phyloP scores from a whole-genome alignment of 2,113 vertebrate genomes.

The Anoplopoma fimbria region DNA sequence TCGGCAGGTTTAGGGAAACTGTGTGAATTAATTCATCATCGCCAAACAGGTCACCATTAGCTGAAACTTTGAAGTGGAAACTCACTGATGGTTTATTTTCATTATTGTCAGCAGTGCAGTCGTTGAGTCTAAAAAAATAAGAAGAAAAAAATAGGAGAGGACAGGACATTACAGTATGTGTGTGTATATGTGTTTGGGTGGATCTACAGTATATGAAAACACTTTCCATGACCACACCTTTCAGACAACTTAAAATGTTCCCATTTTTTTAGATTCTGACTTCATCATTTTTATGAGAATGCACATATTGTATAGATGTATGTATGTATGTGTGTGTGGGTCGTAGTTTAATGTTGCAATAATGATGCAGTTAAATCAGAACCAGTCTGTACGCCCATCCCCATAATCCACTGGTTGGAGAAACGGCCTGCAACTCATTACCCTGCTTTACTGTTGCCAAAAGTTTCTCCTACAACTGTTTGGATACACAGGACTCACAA shows the following conservation, averaged over 20 bases:
- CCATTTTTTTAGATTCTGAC: conserved; percentile 22
- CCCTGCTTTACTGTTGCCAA: conserved; percentile 47
- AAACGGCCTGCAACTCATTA: conserved; percentile 64
- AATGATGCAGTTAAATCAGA: conserved; percentile 50
- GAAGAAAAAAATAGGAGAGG: background rate
- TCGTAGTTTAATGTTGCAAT: conserved; percentile 29
- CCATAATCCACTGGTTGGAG: conserved; percentile 47
- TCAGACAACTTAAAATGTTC: conserved; percentile 52
- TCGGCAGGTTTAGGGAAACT: conserved; percentile 25
- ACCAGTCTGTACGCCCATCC: conserved; percentile 49
- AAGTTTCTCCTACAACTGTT: conserved; percentile 46
- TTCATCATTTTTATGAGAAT: conserved; percentile 16
- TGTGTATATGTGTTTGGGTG: conserved; percentile 39
- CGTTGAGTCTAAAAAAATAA: background rate
- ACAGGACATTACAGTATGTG: conserved; percentile 19
- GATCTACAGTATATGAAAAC: conserved; percentile 44
- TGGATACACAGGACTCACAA: conserved; percentile 17
- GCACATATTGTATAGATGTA: background rate
- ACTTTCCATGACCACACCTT: conserved; percentile 70
- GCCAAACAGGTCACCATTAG: conserved; percentile 26
- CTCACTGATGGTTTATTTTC: conserved; percentile 40
- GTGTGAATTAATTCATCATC: conserved; percentile 49
- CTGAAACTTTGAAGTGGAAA: conserved; percentile 45
- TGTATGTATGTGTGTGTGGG: background rate
- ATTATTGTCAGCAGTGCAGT: conserved; percentile 26